Conservation (phyloP, 2,113 vertebrate species). For the Labeo catla region DNA sequence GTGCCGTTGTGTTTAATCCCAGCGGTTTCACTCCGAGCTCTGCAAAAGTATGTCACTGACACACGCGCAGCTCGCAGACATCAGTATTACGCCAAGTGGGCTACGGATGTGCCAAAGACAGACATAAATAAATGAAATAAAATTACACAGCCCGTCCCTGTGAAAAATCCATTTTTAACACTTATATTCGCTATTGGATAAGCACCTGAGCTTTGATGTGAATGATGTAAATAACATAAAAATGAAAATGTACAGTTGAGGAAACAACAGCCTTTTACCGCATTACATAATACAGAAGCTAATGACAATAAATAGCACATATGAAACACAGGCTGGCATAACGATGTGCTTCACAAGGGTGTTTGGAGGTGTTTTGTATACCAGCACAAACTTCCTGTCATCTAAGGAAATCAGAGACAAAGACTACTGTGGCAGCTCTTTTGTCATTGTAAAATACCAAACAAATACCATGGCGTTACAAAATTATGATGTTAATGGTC, state of each 20-base stretch:
- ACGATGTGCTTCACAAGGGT: not conserved
- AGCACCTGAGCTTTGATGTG: not conserved
- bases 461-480: not conserved
- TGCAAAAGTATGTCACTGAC: slow-evolving; percentile 61
- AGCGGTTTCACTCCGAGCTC: slow-evolving; percentile 61
- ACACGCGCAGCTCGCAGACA: slow-evolving; percentile 9
- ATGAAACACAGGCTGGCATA: not conserved
- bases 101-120: slow-evolving; percentile 36
- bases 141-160: not conserved
- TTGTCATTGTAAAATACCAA: not conserved
- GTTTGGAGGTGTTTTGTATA: not conserved
- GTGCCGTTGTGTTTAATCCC: slow-evolving; percentile 77
- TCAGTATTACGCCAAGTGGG: slow-evolving; percentile 36
- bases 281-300: not conserved
- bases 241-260: not conserved
- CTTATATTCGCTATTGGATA: not conserved
- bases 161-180: not conserved
- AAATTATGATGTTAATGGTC: not conserved
- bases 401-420: not conserved
- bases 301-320: not conserved
- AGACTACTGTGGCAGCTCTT: not conserved
- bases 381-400: not conserved
- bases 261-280: not conserved
- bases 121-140: slow-evolving; percentile 35
- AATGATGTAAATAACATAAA: slow-evolving; percentile 12